Evolutionary conservation across 2,797 vertebrate genomes (phyloP), one percentile per base, ranked within the genome.

Genomic region (Danio choprae): DNA sequence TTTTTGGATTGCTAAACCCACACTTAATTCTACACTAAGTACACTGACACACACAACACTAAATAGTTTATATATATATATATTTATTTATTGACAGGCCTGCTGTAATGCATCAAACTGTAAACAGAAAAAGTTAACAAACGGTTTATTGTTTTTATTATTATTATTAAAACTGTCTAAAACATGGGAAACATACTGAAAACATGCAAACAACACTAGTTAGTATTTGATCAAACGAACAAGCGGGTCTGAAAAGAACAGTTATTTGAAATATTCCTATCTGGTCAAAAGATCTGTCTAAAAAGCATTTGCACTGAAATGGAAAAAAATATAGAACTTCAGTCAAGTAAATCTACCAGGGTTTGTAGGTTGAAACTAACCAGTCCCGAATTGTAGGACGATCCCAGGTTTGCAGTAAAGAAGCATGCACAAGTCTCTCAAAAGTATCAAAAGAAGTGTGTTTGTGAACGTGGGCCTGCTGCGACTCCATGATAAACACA

Each of bases 121-220:
- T 91, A 92, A 89, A 93, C 90, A 90, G 80, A 89, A 87, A 86
- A 89, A 88, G 85, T 89, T 88, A 90, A 89, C 85, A 84, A 88
- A 89, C 82, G 69, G 86, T 86, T 18, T n/a, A 84, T 73, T 56
- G 86, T 79, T 87, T 88, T 67, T 84, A 83, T 2, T 86, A 89
- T 85, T 76, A 75, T 87, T 89, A 84, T 86, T 74, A 69, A 40
- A 65, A 65, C 43, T 43, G 38, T 65, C 74, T 58, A 55, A 78
- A 84, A 75, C 60, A 38, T 71, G 68, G 58, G 65, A 70, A 59
- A 82, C 64, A 48, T 38, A 74, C 43, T 74, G 59, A 29, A 73
- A 79, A 63, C 79, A 70, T 80, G 69, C 67, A 80, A 80, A 59
- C 50, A 50, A 72, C 74, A 80, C 79, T 15, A 63, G 58, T 79